Evolutionary conservation across 2,113 vertebrate species (phyloP), one percentile per base, ranked within the genome.

Genomic region (Pachycephala philippinensis): DNA sequence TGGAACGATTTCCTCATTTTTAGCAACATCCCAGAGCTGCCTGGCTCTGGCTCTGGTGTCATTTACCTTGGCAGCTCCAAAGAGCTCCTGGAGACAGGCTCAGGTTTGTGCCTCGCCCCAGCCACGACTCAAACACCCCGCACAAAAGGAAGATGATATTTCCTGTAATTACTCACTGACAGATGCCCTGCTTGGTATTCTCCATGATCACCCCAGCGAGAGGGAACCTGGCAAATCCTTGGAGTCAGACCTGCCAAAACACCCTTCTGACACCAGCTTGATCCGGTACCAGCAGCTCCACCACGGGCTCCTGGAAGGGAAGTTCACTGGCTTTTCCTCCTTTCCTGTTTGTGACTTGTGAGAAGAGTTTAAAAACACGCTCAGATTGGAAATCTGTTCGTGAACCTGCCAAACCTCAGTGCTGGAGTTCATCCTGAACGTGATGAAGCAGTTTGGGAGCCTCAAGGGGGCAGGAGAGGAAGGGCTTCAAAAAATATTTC

Each of bases 131-230:
- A 5, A 74, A n/a, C 33, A 15, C 9, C 0, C 76, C 11, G 70
- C 61, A 72, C 30, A 42, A 57, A 63, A 79, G 63, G 70, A 39
- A n/a, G 79, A 33, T 54, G 60, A 6, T 50, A 12, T 89, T 96
- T 91, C 89, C 87, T 89, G 87, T 83, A 82, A 94, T 94, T 69
- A 61, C 65, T 65, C 78, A 20, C 78, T 76, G 89, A 78, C 77
- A 91, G 74, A 50, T 91, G 74, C 74, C 77, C 45, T 80, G 61
- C 59, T 72, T 39, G 77, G 7, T 79, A 40, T 64, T 92, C 82
- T 56, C 84, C 4, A 17, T 37, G 20, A 37, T 69, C 56, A 7
- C 53, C 42, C 3, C 61, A 26, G 56, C 3, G 71, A 82, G 77
- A 71, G 54, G 78, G 69, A 77, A 94, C 39, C 61, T 93, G 91